Percentiles rank a stretch among this genome's conserved stretches.
Conservation (phyloP, 2,888 invertebrate species). For the Drosophila nigritarsus region DNA sequence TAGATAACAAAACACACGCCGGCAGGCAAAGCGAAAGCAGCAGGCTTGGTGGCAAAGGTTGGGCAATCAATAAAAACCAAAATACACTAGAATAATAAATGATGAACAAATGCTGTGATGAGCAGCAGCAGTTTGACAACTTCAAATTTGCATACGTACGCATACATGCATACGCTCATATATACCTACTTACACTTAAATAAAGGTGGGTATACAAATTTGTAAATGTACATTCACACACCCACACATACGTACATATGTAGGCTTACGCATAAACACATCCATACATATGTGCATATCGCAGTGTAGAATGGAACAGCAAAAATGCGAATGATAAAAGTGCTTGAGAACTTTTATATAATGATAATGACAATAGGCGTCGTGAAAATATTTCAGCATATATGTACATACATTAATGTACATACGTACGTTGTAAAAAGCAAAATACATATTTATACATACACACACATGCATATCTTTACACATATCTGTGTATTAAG, state of each 20-base stretch:
- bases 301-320: slow-evolving; percentile 10
- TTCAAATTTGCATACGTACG: slow-evolving; percentile 49
- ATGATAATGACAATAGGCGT: slow-evolving; percentile 46
- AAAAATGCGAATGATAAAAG: slow-evolving; percentile 21
- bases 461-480: background rate
- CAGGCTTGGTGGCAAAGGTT: slow-evolving; percentile 41
- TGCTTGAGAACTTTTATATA: slow-evolving; percentile 27
- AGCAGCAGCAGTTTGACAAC: slow-evolving; percentile 24
- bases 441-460: slow-evolving; percentile 1
- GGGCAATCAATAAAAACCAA: slow-evolving; percentile 59
- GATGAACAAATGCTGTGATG: slow-evolving; percentile 29
- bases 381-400: slow-evolving; percentile 21
- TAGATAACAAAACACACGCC: slow-evolving; percentile 53
- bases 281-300: slow-evolving; percentile 7
- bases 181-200: slow-evolving; percentile 5
- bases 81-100: slow-evolving; percentile 18
- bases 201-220: slow-evolving; percentile 18
- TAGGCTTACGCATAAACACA: background rate
- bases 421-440: background rate
- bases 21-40: slow-evolving; percentile 37
- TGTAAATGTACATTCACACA: background rate
- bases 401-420: slow-evolving; percentile 6
- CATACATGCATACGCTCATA: background rate
- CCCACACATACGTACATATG: background rate
- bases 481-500: slow-evolving; percentile 2